phyloP scores from a whole-genome alignment of 2,797 vertebrate genomes.

The Chaetophractus vellerosus region DNA sequence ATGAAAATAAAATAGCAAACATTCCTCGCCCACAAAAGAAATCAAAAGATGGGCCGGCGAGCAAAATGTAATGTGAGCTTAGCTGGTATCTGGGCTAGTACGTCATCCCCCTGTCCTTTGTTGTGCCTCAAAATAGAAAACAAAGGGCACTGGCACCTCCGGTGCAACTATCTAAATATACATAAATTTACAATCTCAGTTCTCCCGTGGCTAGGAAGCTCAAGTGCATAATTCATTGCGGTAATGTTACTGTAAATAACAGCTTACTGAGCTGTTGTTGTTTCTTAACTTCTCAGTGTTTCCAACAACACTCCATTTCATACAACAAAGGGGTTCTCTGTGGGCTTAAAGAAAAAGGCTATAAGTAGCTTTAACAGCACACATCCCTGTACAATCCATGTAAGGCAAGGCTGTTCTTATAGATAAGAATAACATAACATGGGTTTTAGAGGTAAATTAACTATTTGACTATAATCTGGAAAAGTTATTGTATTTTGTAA shows the following conservation, averaged over 20 bases:
- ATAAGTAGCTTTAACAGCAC: background rate
- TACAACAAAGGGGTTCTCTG: background rate
- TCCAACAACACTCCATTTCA: constrained; percentile 68
- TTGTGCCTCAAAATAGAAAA: constrained; percentile 87
- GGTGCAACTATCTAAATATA: constrained; percentile 80
- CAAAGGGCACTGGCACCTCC: constrained; percentile 75
- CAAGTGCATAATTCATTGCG: constrained; percentile 66
- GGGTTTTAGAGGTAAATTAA: constrained; percentile 10
- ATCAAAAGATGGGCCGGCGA: constrained; percentile 80
- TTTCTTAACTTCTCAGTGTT: constrained; percentile 63
- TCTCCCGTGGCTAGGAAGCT: constrained; percentile 19
- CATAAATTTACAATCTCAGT: constrained; percentile 74
- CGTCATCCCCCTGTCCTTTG: constrained; percentile 78
- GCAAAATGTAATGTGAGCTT: constrained; percentile 82
- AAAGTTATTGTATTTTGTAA: background rate
- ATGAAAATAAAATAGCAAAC: constrained; percentile 86
- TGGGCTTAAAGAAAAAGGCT: constrained; percentile 13
- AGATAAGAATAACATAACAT: background rate
- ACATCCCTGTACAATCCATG: background rate
- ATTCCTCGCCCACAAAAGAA: constrained; percentile 80
- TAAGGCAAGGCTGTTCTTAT: constrained; percentile 1
- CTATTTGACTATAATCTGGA: background rate
- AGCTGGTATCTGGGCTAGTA: constrained; percentile 57
- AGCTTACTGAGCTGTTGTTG: constrained; percentile 49
- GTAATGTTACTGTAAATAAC: constrained; percentile 77